Evolutionary conservation across 2,797 vertebrate species (phyloP), one percentile per base, ranked within the genome.

Genomic region (Aplochiton taeniatus): DNA sequence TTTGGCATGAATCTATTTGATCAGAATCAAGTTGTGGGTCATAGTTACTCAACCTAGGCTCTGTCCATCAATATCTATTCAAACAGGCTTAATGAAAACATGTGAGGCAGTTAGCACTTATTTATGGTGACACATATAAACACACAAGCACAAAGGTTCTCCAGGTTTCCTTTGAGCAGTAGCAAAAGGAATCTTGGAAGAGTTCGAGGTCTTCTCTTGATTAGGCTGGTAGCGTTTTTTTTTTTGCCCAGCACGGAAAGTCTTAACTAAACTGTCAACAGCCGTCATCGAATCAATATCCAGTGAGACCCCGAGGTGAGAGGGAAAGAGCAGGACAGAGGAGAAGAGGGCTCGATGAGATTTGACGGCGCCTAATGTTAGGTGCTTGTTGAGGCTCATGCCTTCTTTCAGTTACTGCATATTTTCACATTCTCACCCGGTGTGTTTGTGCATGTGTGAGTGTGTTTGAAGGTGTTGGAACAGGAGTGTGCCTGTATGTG

Each of bases 51-150:
- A 75, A 86, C 65, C 75, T 79, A 74, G 74, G 75, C 74, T 79
- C 73, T 80, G 78, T 88, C 84, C 82, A 87, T 90, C 90, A 88
- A 86, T 87, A 88, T 84, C 79, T 87, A 66, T 77, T 70, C 70
- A 74, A 81, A 86, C 86, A 90, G 89, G 89, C 81, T 89, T 88
- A 88, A 90, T 90, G 87, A 90, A 86, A 88, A 87, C 76, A 81
- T 83, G 84, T 83, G 84, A 90, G 83, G 70, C 80, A 79, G 84
- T 85, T 83, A 76, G 61, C 62, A 74, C 84, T 80, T 86, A 71
- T 73, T 74, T 61, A 76, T 71, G 77, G 70, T 70, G 57, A 49
- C 19, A 20, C 12, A 49, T 12, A 49, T 18, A 20, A 14, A 45
- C 44, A 51, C n/a, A 48, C 48, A 51, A 31, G 16, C 61, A 43